phyloP scores from a whole-genome alignment of 30 jellyfish, hydroid and myxozoan species.

The Hydra vulgaris region DNA sequence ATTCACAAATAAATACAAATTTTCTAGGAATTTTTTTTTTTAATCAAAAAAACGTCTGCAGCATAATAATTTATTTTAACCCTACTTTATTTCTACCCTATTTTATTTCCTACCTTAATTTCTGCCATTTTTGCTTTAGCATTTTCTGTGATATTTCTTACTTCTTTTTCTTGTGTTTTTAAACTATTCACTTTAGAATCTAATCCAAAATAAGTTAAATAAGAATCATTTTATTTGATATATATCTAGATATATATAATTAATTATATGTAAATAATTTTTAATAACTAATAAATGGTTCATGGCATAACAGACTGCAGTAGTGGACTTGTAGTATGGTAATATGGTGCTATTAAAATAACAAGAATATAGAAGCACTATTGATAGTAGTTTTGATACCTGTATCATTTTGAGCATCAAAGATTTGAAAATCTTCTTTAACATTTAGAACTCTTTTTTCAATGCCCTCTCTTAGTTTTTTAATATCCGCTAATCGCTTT shows the following conservation, averaged over 20 bases:
- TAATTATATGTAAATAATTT: too few relatives aligned
- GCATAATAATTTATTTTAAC: neutral
- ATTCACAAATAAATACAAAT: too few relatives aligned
- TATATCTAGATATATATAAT: too few relatives aligned
- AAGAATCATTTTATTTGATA: too few relatives aligned
- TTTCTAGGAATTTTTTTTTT: neutral
- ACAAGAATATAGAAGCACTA: too few relatives aligned
- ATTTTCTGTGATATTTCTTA: constrained; percentile 38
- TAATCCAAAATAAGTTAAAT: too few relatives aligned
- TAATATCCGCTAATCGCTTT: constrained; percentile 30
- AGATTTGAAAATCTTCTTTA: constrained; percentile 22
- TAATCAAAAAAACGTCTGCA: neutral
- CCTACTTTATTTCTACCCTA: too few relatives aligned
- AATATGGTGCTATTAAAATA: too few relatives aligned
- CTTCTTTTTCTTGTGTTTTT: constrained; percentile 31
- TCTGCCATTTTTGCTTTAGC: constrained; percentile 28
- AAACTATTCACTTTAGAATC: constrained; percentile 36
- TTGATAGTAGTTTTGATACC: constrained; percentile 8
- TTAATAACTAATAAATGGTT: neutral
- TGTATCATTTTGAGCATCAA: constrained; percentile 19
- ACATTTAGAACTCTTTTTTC: constrained; percentile 41
- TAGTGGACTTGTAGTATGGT: too few relatives aligned
- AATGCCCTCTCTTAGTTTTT: constrained; percentile 34
- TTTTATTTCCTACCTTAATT: constrained; percentile 57
- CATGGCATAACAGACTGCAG: too few relatives aligned